These are phyloP conservation scores for Zygothrica quintamaculata DNA, from an alignment of 2,888 invertebrate species.

Conservation along the genomic window DNA sequence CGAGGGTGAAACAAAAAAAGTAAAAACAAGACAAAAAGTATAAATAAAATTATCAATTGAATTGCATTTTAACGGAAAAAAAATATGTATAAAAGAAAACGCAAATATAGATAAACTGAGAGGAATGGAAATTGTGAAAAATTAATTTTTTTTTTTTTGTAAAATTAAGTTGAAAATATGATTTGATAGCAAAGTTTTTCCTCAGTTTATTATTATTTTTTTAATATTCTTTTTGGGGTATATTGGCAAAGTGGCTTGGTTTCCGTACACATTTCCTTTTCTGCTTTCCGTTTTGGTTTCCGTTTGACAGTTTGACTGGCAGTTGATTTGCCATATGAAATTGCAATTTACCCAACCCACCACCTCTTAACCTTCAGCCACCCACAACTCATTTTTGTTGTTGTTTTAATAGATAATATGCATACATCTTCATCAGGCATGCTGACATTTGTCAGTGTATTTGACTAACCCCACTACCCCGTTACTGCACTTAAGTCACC, in stretches of 20 bases:
- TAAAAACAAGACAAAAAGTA: not conserved
- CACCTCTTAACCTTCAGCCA: too few species aligned
- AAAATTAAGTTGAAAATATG: constrained; percentile 27
- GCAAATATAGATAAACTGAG: not conserved
- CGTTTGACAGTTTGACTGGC: constrained; percentile 69
- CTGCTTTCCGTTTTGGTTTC: constrained; percentile 23
- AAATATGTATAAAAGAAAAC: not conserved
- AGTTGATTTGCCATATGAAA: constrained; percentile 71
- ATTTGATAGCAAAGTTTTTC: constrained; percentile 1
- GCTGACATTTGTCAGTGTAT: constrained; percentile 60
- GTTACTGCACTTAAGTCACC: not conserved
- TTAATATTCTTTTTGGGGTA: too few species aligned
- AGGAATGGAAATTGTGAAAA: too few species aligned
- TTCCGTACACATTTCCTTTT: constrained; percentile 5
- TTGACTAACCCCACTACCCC: not conserved
- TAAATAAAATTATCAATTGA: not conserved
- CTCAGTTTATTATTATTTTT: too few species aligned
- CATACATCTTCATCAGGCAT: constrained; percentile 69
- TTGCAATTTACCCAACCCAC: too few species aligned
- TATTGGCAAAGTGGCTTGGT: not conserved
- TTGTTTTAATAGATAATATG: constrained; percentile 73
- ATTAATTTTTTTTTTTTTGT: too few species aligned
- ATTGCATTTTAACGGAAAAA: not conserved
- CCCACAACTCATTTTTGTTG: constrained; percentile 71
- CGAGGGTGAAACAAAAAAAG: not conserved